Evolutionary conservation across 1,140 invertebrate species (phyloP).

Genomic region (Asobara japonica): DNA sequence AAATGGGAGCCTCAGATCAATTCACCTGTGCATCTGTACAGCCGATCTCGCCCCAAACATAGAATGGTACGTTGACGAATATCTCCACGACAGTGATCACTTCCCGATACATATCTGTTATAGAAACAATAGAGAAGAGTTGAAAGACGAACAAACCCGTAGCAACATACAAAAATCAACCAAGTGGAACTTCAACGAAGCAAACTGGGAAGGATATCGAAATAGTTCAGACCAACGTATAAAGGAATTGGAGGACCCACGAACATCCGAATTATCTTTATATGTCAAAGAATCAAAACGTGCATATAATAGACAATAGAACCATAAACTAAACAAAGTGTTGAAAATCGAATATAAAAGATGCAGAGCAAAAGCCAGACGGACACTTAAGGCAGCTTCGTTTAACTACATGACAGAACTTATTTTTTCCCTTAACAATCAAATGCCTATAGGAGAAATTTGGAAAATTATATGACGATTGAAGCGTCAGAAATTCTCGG

Average conservation of each 20-base stretch:
- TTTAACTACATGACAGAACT: too few relatives aligned
- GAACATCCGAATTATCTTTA: constrained; percentile 21
- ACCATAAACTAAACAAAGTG: constrained; percentile 41
- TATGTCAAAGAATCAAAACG: constrained; percentile 46
- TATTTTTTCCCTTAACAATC: constrained; percentile 19
- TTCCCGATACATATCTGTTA: too few relatives aligned
- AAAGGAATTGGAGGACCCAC: constrained; percentile 15
- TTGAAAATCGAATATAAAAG: constrained; percentile 43
- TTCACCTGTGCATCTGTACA: too few relatives aligned
- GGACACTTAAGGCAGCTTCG: too few relatives aligned
- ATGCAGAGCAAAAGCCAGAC: constrained; percentile 37
- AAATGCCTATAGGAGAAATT: constrained; percentile 20
- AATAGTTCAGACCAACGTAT: constrained; percentile 24
- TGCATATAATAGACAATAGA: constrained; percentile 42
- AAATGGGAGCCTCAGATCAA: too few relatives aligned
- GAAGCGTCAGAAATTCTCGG: constrained; percentile 10
- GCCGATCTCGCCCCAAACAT: too few relatives aligned
- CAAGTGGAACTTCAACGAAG: constrained; percentile 47
- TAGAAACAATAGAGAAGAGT: too few relatives aligned
- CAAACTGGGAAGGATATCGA: constrained; percentile 43
- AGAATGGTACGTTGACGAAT: too few relatives aligned
- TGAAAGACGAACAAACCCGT: too few relatives aligned
- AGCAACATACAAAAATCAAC: constrained; percentile 11
- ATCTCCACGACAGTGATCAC: too few relatives aligned
- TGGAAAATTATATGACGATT: constrained; percentile 38